Evolutionary conservation across 2,888 invertebrate species (phyloP), one percentile per base, ranked within the genome.

Genomic region (Microctonus aethiopoides): DNA sequence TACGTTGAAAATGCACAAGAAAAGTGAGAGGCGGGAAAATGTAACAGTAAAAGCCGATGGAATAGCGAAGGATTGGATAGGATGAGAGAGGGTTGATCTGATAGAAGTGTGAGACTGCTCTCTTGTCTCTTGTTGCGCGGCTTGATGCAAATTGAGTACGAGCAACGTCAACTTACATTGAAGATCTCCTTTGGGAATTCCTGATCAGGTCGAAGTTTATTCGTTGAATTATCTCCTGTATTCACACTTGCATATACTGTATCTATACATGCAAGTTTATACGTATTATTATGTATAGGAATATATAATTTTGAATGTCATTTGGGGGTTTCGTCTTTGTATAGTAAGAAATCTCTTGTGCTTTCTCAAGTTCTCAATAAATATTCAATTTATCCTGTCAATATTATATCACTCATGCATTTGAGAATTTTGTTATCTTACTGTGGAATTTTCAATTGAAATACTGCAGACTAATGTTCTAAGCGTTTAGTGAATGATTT

Each of bases 131-230:
- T 63, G 57, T 24, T n/a, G 16, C 68, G 64, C 56, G 76, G 80
- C 80, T 78, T 82, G 83, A 86, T 85, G 85, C 84, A 86, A 86
- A 86, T 86, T 84, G 82, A 83, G 80, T 77, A 78, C 74, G 83
- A 84, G 77, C 78, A 68, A 72, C 72, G 71, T 71, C 76, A 78
- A 80, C 77, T n/a, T 78, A 78, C 78, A 76, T 71, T 72, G 73
- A 78, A 75, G 68, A 70, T 57, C 73, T 75, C 75, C 75, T 76
- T 74, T 74, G 80, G 76, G 79, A 81, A 79, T 80, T 79, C 74
- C 73, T 78, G 80, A 83, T 84, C 80, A 72, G 76, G 72, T 75
- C 75, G 75, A 81, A 83, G 81, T 82, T 83, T 80, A 79, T 79
- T 80, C 82, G 73, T 70, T 75, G 72, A 73, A 78, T 75, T 77